Evolutionary conservation across 2,888 invertebrate species (phyloP).

Genomic region (Eutolmus rufibarbis): DNA sequence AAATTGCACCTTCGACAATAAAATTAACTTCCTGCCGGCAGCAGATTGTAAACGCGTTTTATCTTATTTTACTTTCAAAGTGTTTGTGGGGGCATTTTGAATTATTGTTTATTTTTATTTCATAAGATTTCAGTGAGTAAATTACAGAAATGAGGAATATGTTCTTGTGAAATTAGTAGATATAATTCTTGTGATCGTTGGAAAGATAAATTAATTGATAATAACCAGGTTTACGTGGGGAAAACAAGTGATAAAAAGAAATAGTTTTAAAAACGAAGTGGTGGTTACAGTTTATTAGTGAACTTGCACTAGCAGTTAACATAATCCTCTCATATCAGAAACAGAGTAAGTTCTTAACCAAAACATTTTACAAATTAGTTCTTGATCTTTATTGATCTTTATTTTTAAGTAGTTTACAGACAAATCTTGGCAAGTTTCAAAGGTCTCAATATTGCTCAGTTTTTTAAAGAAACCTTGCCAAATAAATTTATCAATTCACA

Average conservation of each 20-base stretch:
- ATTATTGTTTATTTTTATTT: background rate
- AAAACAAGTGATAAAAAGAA: background rate
- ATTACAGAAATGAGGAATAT: background rate
- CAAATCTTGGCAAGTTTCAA: no score
- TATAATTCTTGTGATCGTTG: background rate
- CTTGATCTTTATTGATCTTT: no score
- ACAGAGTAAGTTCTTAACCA: background rate
- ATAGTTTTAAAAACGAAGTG: background rate
- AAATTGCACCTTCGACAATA: background rate
- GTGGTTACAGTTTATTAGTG: background rate
- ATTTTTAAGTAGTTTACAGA: no score
- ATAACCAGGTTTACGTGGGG: background rate
- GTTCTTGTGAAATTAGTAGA: background rate
- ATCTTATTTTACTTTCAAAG: background rate
- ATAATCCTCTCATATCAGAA: background rate
- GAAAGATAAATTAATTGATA: background rate
- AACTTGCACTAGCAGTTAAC: background rate
- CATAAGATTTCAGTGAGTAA: background rate
- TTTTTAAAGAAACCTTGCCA: no score
- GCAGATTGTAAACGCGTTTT: background rate
- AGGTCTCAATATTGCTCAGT: no score
- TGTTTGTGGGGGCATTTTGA: background rate
- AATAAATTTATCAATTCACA: no score
- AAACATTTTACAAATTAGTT: background rate
- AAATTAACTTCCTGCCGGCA: background rate